A percentile compares a stretch with the other conserved stretches of the same genome.
Conservation (phyloP, 2,888 invertebrate genomes). For the Gari tellinella region DNA sequence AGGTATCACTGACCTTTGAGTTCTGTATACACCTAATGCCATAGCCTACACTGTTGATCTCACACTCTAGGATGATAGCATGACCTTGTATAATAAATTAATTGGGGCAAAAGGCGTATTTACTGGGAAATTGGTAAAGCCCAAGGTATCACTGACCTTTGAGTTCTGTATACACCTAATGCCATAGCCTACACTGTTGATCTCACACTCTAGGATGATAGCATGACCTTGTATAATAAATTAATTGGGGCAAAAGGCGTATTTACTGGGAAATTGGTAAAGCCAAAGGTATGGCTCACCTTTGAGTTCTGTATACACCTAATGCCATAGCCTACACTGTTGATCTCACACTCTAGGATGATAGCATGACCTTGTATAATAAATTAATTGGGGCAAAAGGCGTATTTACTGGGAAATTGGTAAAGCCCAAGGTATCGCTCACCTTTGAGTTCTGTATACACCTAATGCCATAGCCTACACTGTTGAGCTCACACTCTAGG, state of each 20-base stretch:
- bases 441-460: constrained; percentile 81
- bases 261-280: too few relatives aligned
- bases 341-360: constrained; percentile 76
- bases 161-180: constrained; percentile 79
- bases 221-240: too few relatives aligned
- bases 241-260: too few relatives aligned
- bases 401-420: too few relatives aligned
- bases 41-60: constrained; percentile 79
- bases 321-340: constrained; percentile 78
- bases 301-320: constrained; percentile 79
- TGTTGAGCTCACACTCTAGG: constrained; percentile 75
- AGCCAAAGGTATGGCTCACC: too few relatives aligned
- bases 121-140: too few relatives aligned
- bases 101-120: too few relatives aligned
- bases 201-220: constrained; percentile 76
- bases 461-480: constrained; percentile 80
- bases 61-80: constrained; percentile 74
- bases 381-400: too few relatives aligned
- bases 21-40: constrained; percentile 80
- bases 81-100: constrained; percentile 79
- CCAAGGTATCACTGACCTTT: too few relatives aligned
- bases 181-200: constrained; percentile 78
- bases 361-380: too few relatives aligned
- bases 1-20: constrained; percentile 75
- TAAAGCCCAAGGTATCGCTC: too few relatives aligned